These are phyloP conservation scores for Andrena dorsata DNA, from an alignment of 2,888 invertebrate species.

Conservation along the genomic window DNA sequence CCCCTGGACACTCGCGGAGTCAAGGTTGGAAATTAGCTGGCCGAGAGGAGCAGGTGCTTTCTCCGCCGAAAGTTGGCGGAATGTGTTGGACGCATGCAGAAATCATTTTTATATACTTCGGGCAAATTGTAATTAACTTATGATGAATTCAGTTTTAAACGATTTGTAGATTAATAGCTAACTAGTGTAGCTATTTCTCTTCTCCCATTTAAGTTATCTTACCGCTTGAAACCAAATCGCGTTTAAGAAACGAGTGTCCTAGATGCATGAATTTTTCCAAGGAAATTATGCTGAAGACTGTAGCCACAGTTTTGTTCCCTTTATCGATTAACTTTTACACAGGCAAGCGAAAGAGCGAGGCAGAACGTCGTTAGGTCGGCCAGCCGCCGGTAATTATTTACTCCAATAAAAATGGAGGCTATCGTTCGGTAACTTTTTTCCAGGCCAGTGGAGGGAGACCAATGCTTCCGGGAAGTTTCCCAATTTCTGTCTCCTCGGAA, in stretches of 20 bases:
- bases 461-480: constrained; percentile 59
- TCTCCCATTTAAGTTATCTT: too few species aligned
- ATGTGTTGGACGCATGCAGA: too few species aligned
- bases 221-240: too few species aligned
- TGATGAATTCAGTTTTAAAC: too few species aligned
- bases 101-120: too few species aligned
- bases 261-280: too few species aligned
- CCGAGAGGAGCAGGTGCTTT: background rate
- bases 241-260: too few species aligned
- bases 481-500: constrained; percentile 47
- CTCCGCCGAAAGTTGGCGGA: background rate
- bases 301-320: too few species aligned
- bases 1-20: constrained; percentile 3
- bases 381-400: constrained; percentile 49
- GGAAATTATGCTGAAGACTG: too few species aligned
- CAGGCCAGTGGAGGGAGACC: constrained; percentile 54
- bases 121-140: too few species aligned
- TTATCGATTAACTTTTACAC: background rate
- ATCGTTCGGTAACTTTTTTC: constrained; percentile 53
- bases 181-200: too few species aligned
- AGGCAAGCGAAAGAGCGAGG: background rate
- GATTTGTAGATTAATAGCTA: too few species aligned
- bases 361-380: constrained; percentile 7
- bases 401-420: constrained; percentile 37
- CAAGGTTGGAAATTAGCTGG: constrained; percentile 2